Evolutionary conservation across 2,888 invertebrate genomes (phyloP).

Genomic region (Watsonalla cultraria): DNA sequence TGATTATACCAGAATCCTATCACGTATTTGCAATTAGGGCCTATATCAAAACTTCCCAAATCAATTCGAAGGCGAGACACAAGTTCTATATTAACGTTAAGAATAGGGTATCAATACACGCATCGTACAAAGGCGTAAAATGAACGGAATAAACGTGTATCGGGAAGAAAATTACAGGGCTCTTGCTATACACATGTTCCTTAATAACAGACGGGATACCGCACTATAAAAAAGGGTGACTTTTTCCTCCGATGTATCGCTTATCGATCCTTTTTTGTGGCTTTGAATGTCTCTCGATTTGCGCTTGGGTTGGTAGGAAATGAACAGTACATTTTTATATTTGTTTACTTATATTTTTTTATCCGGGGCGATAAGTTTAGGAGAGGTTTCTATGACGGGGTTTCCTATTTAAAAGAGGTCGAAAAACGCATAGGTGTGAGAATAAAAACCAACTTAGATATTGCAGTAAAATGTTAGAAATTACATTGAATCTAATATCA

Average conservation of each 20-base stretch:
- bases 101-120: slow-evolving; percentile 23
- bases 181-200: slow-evolving; percentile 31
- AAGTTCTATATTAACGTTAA: slow-evolving; percentile 12
- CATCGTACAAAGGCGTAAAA: slow-evolving; percentile 33
- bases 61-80: slow-evolving; percentile 12
- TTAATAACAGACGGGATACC: slow-evolving; percentile 28
- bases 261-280: slow-evolving; percentile 17
- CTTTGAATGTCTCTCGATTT: not conserved
- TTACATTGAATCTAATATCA: too few species aligned
- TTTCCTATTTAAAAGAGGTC: too few species aligned
- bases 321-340: not conserved
- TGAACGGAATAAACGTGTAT: slow-evolving; percentile 36
- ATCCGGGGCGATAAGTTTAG: too few species aligned
- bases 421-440: too few species aligned
- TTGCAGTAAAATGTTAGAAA: too few species aligned
- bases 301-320: not conserved
- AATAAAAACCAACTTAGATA: too few species aligned
- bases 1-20: too few species aligned
- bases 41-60: slow-evolving; percentile 5
- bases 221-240: slow-evolving; percentile 18
- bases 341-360: too few species aligned
- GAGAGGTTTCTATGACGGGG: too few species aligned
- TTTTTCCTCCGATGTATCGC: slow-evolving; percentile 19
- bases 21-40: not conserved
- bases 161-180: slow-evolving; percentile 41